These are phyloP conservation scores for Caenorhabditis tropicalis DNA, from an alignment of 1,140 invertebrate species.

Conservation along the genomic window DNA sequence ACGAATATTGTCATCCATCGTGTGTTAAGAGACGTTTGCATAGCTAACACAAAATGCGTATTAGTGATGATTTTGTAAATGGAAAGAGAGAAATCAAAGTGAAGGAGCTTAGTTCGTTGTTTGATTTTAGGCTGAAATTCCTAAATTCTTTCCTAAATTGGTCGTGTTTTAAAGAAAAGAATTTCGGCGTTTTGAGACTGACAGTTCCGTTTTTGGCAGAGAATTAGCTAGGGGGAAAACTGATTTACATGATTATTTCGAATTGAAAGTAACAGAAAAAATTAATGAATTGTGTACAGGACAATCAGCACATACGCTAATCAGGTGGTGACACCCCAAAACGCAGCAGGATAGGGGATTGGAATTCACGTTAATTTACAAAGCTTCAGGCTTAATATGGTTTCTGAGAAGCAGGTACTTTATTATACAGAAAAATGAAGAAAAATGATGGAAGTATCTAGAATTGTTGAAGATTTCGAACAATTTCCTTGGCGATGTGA, in stretches of 20 bases:
- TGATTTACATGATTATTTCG: too few relatives aligned
- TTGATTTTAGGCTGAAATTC: constrained; percentile 12
- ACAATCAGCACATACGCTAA: too few relatives aligned
- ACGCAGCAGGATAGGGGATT: too few relatives aligned
- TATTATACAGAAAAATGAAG: not conserved
- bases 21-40: not conserved
- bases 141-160: not conserved
- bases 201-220: not conserved
- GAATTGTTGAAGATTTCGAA: constrained; percentile 51
- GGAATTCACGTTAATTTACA: too few relatives aligned
- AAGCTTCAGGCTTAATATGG: too few relatives aligned
- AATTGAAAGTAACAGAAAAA: too few relatives aligned
- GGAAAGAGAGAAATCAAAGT: not conserved
- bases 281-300: too few relatives aligned
- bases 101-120: constrained; percentile 20
- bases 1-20: not conserved
- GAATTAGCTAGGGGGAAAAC: too few relatives aligned
- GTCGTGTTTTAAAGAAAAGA: not conserved
- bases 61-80: not conserved
- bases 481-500: constrained; percentile 46
- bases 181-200: not conserved
- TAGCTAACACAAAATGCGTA: not conserved
- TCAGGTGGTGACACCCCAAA: too few relatives aligned
- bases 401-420: too few relatives aligned
- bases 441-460: not conserved